Percentiles rank a stretch among this genome's conserved stretches.
Evolutionary conservation across 2,888 invertebrate genomes (phyloP).

Genomic region (Hypsopygia costalis): DNA sequence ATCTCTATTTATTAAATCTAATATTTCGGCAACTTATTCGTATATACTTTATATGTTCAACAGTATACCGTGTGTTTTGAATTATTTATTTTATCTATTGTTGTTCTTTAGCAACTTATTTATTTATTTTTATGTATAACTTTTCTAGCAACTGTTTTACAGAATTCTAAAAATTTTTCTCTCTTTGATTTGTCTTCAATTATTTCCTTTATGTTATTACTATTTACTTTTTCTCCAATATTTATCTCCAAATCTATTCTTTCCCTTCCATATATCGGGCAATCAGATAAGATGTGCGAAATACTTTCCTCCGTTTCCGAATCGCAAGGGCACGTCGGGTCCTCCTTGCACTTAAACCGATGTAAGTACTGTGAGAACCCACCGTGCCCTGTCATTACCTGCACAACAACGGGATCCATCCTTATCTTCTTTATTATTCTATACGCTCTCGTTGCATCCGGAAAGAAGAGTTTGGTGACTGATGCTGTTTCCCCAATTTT

Average conservation of each 20-base stretch:
- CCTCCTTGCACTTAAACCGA: background rate
- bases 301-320: background rate
- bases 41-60: no score
- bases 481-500: conserved; percentile 3
- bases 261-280: background rate
- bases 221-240: background rate
- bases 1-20: no score
- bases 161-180: background rate
- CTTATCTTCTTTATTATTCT: background rate
- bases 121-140: background rate
- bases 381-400: background rate
- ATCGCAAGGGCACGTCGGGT: background rate
- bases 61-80: no score
- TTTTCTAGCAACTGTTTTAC: background rate
- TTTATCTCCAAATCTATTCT: background rate
- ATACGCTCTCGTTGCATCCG: background rate
- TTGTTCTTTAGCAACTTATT: background rate
- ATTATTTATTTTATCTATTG: no score
- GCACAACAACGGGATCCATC: background rate
- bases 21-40: no score
- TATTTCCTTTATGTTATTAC: background rate
- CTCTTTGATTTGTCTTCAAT: background rate
- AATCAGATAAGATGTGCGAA: background rate
- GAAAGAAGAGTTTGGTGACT: conserved; percentile 15
- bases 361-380: background rate